Conservation (phyloP, 2,888 invertebrate species). For the Gymnocheta viridis region DNA sequence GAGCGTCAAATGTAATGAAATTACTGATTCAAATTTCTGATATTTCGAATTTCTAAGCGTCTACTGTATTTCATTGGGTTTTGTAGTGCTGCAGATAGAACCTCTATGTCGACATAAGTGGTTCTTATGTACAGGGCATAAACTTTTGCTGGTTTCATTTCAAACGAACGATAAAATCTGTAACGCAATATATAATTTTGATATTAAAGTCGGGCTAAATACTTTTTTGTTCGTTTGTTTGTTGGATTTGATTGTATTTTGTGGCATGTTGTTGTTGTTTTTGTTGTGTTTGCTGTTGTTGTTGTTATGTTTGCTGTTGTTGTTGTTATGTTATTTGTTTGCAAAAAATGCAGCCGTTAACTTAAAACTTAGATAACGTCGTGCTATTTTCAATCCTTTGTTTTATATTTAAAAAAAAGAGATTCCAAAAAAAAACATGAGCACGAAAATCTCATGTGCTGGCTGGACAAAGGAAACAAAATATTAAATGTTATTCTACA, state of each 20-base stretch:
- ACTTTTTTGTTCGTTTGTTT: constrained; percentile 11
- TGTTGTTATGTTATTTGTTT: too few species aligned
- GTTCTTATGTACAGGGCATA: too few species aligned
- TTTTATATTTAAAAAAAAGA: constrained; percentile 38
- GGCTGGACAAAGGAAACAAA: constrained; percentile 63
- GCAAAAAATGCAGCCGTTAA: constrained; percentile 56
- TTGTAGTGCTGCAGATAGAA: too few species aligned
- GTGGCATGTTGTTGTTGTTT: constrained; percentile 1
- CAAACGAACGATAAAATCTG: neutral
- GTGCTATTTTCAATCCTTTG: constrained; percentile 62
- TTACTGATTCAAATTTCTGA: too few species aligned
- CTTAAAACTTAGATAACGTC: constrained; percentile 51
- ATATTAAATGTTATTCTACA: constrained; percentile 58
- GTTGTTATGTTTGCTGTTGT: constrained; percentile 22
- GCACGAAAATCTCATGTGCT: constrained; percentile 61
- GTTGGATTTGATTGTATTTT: constrained; percentile 1
- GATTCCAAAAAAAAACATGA: constrained; percentile 40
- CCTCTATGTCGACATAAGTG: too few species aligned
- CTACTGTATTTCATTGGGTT: neutral
- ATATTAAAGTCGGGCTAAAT: constrained; percentile 14
- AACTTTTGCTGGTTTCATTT: too few species aligned
- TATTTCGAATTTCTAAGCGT: too few species aligned
- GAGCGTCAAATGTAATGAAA: too few species aligned
- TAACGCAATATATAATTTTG: neutral
- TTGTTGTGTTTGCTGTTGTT: constrained; percentile 26